These are phyloP conservation scores for Callorhinus ursinus DNA, from an alignment of 2,113 vertebrate species.

Conservation along the genomic window DNA sequence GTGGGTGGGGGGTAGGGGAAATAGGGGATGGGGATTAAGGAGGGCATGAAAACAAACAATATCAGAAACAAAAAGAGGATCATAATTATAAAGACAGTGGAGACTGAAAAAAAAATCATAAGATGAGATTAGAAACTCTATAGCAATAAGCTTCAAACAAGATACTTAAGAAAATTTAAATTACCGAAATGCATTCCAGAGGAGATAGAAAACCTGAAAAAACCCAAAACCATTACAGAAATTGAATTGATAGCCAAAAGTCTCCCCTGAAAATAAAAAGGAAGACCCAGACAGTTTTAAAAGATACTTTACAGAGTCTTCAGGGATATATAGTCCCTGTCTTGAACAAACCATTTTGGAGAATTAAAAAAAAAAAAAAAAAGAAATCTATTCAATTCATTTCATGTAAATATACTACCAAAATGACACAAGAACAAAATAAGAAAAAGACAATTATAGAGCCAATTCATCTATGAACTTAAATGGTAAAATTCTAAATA, in stretches of 20 bases:
- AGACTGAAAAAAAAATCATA: background rate
- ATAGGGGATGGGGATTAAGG: background rate
- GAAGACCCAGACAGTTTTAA: background rate
- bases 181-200: conserved; percentile 25
- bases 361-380: background rate
- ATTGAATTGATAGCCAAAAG: conserved; percentile 15
- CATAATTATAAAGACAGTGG: conserved; percentile 19
- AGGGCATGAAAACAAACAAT: background rate
- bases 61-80: background rate
- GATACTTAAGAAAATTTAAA: conserved; percentile 23
- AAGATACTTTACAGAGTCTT: conserved; percentile 1
- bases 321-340: background rate
- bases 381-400: background rate
- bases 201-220: conserved; percentile 52
- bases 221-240: background rate
- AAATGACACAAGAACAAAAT: conserved; percentile 26
- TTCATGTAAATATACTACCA: conserved; percentile 2
- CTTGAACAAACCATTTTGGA: background rate
- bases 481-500: conserved; percentile 29
- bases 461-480: background rate
- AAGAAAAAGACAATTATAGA: conserved; percentile 2
- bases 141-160: conserved; percentile 16
- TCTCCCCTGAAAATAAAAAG: conserved; percentile 2
- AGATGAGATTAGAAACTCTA: background rate
- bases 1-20: background rate